These are phyloP conservation scores for Elanus axillaris DNA, from an alignment of 2,113 vertebrate species.

Conservation along the genomic window DNA sequence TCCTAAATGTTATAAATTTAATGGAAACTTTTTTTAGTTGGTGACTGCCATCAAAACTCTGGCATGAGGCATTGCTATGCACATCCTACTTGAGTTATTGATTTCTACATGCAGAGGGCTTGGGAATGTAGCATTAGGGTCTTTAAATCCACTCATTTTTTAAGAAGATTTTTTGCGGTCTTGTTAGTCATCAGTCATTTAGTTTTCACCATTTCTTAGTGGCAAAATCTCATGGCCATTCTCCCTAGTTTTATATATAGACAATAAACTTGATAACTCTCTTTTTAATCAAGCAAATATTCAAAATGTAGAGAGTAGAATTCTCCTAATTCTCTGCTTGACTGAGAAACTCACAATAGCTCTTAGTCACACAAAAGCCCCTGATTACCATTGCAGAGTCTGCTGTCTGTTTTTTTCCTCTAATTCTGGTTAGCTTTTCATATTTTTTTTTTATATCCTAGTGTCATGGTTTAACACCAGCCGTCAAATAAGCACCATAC, in stretches of 20 bases:
- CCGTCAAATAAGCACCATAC: too few relatives aligned
- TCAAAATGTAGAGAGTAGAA: neutral
- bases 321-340: neutral
- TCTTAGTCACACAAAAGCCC: neutral
- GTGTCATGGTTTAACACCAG: too few relatives aligned
- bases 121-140: neutral
- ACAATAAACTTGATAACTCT: neutral
- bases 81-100: rapidly evolving
- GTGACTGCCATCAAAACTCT: neutral
- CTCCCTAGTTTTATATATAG: neutral
- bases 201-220: neutral
- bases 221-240: neutral
- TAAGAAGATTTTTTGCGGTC: neutral
- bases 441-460: neutral
- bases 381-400: neutral
- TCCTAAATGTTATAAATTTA: neutral
- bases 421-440: neutral
- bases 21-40: neutral
- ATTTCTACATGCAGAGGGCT: neutral
- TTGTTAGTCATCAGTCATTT: neutral
- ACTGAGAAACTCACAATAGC: neutral
- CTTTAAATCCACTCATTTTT: neutral
- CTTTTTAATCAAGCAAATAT: neutral
- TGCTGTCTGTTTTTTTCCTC: neutral
- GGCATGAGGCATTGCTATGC: neutral